A percentile compares a stretch with the other conserved stretches of the same genome.
Conservation (phyloP, 2,888 invertebrate genomes). For the Cerastoderma edule region DNA sequence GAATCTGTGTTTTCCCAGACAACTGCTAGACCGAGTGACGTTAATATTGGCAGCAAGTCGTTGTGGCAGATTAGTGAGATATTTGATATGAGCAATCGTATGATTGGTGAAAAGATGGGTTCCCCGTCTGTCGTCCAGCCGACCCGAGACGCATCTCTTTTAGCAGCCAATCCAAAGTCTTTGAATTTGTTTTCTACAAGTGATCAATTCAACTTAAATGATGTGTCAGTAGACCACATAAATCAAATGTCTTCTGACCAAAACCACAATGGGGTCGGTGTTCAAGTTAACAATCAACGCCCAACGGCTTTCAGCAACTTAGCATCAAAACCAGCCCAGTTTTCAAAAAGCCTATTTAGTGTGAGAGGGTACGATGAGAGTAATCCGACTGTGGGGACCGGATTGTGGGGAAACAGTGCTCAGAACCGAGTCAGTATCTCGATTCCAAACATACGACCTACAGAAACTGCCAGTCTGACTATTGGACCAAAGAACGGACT, state of each 20-base stretch:
- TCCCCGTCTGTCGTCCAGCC: too few relatives aligned
- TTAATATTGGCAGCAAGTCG: not conserved
- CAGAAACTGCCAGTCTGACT: conserved; percentile 1
- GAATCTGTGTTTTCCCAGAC: not conserved
- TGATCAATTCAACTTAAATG: too few relatives aligned
- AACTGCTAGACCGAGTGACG: not conserved
- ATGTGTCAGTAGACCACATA: too few relatives aligned
- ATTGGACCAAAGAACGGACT: not conserved
- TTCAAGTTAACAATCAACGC: too few relatives aligned
- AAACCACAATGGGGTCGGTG: too few relatives aligned
- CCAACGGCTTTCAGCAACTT: not conserved
- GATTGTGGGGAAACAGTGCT: not conserved
- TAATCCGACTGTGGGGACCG: not conserved
- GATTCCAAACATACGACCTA: not conserved
- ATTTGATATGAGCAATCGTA: conserved; percentile 19
- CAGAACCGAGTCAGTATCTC: not conserved
- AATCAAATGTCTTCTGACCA: too few relatives aligned
- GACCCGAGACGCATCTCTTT: too few relatives aligned
- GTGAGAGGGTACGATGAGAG: not conserved
- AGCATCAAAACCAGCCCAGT: not conserved
- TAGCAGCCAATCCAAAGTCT: conserved; percentile 1
- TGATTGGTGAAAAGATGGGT: conserved; percentile 7
- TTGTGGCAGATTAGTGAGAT: conserved; percentile 19
- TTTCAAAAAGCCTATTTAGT: conserved; percentile 1
- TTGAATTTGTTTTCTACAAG: conserved; percentile 1